phyloP scores from a whole-genome alignment of 2,888 invertebrate species.

The Acanthacorydalis orientalis region DNA sequence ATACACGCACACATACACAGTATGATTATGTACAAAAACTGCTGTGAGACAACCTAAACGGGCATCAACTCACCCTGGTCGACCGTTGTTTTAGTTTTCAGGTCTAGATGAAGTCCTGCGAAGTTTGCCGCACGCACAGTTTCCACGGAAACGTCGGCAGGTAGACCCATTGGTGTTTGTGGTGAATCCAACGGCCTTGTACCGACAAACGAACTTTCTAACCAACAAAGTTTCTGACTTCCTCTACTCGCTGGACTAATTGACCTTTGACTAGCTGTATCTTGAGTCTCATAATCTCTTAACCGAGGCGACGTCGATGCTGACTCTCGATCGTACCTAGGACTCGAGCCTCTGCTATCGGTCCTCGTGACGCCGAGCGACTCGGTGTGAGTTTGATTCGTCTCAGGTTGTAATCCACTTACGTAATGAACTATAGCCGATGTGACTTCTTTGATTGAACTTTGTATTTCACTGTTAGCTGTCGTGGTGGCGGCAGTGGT shows the following conservation, averaged over 20 bases:
- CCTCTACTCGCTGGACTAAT: constrained; percentile 35
- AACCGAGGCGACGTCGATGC: constrained; percentile 13
- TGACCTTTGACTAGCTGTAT: constrained; percentile 20
- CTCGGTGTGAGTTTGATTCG: constrained; percentile 9
- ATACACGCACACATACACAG: too few species aligned
- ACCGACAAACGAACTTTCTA: constrained; percentile 83
- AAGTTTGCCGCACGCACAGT: constrained; percentile 8
- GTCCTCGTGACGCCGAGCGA: background rate
- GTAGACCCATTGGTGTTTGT: constrained; percentile 50
- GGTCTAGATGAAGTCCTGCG: constrained; percentile 4
- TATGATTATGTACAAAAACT: background rate
- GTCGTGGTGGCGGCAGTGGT: constrained; percentile 16
- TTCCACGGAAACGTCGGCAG: constrained; percentile 24
- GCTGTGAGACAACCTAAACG: constrained; percentile 13
- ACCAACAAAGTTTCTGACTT: constrained; percentile 66
- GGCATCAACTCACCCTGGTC: constrained; percentile 28
- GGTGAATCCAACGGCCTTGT: constrained; percentile 74
- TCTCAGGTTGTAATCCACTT: constrained; percentile 44
- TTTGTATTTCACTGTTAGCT: constrained; percentile 46
- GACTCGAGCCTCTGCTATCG: constrained; percentile 7
- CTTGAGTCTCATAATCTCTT: constrained; percentile 17
- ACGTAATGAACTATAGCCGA: constrained; percentile 88
- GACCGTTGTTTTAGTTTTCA: constrained; percentile 6
- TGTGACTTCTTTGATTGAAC: constrained; percentile 82
- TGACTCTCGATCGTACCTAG: constrained; percentile 11